Base-by-base conservation (phyloP, 2,113 vertebrate species). In the Carlito syrichta region DNA sequence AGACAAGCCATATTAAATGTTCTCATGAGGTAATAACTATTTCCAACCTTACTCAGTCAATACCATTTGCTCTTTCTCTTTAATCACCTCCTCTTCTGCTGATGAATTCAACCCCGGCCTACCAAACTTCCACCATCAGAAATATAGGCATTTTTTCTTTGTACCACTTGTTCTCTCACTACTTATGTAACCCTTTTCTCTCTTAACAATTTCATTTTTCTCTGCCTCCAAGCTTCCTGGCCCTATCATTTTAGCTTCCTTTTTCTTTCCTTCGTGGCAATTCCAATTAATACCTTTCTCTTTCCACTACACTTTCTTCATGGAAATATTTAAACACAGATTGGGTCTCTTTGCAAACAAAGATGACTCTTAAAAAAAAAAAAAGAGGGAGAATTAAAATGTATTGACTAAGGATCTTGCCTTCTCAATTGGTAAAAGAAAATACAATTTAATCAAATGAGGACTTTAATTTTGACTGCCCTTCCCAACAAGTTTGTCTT, bases 11-110 rank as follows among this genome's bases (percentile, higher is more conserved):
- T 40, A 73, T 43, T 50, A 90, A 87, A 87, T 32, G 45, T 85
- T 77, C 74, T 96, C 87, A 66, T 88, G 69, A 95, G 77, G 82
- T 74, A 89, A 86, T 94, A 68, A 88, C 63, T 90, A 27, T 79
- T 92, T 35, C 71, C 56, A 68, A 60, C 58, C 23, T 9, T 88
- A 52, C 25, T 56, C 77, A 50, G 77, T 56, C 91, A 88, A 54
- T 76, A 90, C 63, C 19, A 10, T 54, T 88, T 92, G 84, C 27
- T n/a, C 40, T 78, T 90, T 95, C 63, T 74, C 68, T 84, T 93
- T 94, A 91, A 85, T 95, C 77, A 89, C 32, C 3, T 19, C 32
- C 56, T 91, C 66, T 22, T 86, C 48, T 35, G 35, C 63, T 86
- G 63, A 78, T 66, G 78, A 94, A 79, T 95, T 71, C 71, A n/a